Base-by-base conservation (phyloP, 1,140 invertebrate genomes). In the Danaus melanippus region DNA sequence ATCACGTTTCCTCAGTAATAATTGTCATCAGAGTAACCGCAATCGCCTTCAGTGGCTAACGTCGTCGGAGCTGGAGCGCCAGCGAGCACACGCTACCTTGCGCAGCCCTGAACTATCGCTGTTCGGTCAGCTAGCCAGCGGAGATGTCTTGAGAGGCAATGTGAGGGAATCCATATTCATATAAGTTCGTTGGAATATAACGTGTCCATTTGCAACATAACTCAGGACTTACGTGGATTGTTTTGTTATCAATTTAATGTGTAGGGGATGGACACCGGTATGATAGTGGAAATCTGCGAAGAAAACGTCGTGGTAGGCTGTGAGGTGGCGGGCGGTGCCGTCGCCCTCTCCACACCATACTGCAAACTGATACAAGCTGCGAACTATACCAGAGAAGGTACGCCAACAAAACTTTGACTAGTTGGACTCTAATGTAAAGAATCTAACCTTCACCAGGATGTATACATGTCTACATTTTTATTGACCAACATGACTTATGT, bases 221-320 rank as follows among this genome's bases (percentile, higher is more conserved):
- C 9, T 45, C 54, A 48, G 53, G 6, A 32, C 21, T 32, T 32
- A 32, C 58, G 11, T 46, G 60, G 9, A 17, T 45, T 0, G 17
- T 12, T 39, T 10, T 17, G 17, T 41, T 9, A 12, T 46, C 7
- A 9, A 9, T 40, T 47, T 15, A 21, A 32, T 32, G 2, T 12
- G 3, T 62, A 71, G 66, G 72, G 76, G 1, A 52, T 73, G 47
- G 71, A 77, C 2, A 58, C 47, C 8, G 67, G 71, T 0, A 55
- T 64, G 39, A 44, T 81, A 21, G 58, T 81, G 10, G 78, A 81
- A 50, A 68, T 81, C 9, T 73, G 76, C 44, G 79, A 82, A 45
- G 72, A 75, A 9, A 71, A 71, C 17, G 40, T 74, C 10, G 46
- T 82, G 9, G 32, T 76, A 0, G 64, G 58, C 4, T 43, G 58